A percentile compares a stretch with the other conserved stretches of the same genome.
Conservation (phyloP, 2,888 invertebrate species). For the Drosophila kambysellisi region DNA sequence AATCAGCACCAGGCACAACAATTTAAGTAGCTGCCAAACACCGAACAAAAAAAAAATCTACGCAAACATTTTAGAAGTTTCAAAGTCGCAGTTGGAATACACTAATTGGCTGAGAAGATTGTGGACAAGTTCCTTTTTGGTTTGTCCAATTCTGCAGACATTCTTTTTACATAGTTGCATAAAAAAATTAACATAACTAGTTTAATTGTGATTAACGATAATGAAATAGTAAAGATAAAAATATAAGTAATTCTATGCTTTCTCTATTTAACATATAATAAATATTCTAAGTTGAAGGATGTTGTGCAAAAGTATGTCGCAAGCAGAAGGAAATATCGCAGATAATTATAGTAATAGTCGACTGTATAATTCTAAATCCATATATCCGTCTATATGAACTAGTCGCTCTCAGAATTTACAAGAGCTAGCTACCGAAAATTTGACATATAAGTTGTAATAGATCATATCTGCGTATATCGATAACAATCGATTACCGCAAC, state of each 20-base stretch:
- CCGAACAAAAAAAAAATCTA: neutral
- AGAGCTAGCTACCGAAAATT: fast-evolving
- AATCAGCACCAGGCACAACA: slow-evolving; percentile 41
- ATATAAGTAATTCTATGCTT: too few relatives aligned
- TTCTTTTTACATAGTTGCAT: neutral
- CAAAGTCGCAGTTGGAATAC: slow-evolving; percentile 2
- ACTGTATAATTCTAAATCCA: neutral
- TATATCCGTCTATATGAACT: neutral
- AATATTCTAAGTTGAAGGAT: too few relatives aligned
- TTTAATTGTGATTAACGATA: too few relatives aligned
- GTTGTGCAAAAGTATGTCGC: too few relatives aligned
- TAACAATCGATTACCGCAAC: neutral
- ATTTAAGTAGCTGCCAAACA: slow-evolving; percentile 44
- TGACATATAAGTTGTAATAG: fast-evolving
- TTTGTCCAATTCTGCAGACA: neutral
- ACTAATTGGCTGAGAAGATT: neutral
- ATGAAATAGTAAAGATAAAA: too few relatives aligned
- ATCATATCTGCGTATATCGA: fast-evolving
- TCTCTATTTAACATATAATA: too few relatives aligned
- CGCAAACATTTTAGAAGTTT: fast-evolving
- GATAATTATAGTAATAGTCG: neutral
- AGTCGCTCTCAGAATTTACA: neutral
- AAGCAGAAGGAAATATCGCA: neutral
- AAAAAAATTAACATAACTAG: neutral
- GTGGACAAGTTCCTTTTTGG: neutral